phyloP scores from a whole-genome alignment of 2,888 invertebrate genomes.

The Drosophila nigricruria region DNA sequence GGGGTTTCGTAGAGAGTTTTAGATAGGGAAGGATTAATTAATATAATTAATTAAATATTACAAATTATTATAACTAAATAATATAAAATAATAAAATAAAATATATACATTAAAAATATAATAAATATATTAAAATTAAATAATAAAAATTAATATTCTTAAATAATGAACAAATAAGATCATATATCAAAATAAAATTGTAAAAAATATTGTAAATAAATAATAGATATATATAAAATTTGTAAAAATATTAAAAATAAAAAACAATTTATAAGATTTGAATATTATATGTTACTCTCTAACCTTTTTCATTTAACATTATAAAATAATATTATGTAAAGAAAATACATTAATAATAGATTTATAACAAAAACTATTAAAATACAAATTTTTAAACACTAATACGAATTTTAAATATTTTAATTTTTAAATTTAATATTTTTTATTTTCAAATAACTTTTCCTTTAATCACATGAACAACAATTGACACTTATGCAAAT shows the following conservation, averaged over 20 bases:
- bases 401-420: not conserved
- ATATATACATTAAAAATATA: too few relatives aligned
- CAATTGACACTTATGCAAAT: conserved; percentile 1
- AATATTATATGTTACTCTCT: too few relatives aligned
- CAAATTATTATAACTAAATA: too few relatives aligned
- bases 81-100: too few relatives aligned
- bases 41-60: too few relatives aligned
- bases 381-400: not conserved
- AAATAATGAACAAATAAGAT: not conserved
- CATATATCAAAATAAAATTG: not conserved
- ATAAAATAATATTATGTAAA: not conserved
- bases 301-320: too few relatives aligned
- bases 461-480: not conserved
- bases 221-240: not conserved
- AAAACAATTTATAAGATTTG: too few relatives aligned
- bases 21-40: too few relatives aligned
- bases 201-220: not conserved
- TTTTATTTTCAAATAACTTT: not conserved
- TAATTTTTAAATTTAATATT: not conserved
- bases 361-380: not conserved
- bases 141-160: too few relatives aligned
- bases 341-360: not conserved
- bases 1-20: too few relatives aligned
- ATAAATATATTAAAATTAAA: not conserved
- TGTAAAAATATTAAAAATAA: too few relatives aligned